phyloP scores from a whole-genome alignment of 2,113 vertebrate species.

The Theristicus caerulescens region DNA sequence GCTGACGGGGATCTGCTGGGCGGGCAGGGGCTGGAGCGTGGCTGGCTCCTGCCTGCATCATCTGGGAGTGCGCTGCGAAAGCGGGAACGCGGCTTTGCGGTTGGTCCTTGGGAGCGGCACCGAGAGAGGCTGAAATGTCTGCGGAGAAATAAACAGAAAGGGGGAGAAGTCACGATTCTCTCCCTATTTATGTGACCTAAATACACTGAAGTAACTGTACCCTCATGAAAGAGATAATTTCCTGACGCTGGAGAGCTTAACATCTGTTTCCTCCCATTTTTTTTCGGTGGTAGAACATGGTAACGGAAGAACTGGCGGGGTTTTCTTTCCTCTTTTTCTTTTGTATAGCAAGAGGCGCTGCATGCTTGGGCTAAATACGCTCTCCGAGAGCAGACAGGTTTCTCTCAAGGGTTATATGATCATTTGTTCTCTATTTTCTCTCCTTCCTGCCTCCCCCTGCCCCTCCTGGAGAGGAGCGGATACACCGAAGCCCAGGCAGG shows the following conservation, averaged over 20 bases:
- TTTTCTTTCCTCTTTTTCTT: constrained; percentile 70
- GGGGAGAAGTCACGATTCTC: background rate
- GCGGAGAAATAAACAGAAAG: background rate
- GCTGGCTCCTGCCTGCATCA: background rate
- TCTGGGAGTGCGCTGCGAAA: no score
- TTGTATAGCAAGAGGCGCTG: constrained; percentile 30
- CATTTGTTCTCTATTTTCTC: constrained; percentile 70
- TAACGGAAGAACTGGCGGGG: constrained; percentile 52
- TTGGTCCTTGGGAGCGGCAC: fast-evolving
- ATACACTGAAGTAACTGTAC: constrained; percentile 40
- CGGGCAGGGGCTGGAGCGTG: background rate
- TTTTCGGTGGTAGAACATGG: constrained; percentile 15
- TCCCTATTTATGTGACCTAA: constrained; percentile 49
- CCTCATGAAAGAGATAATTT: constrained; percentile 64
- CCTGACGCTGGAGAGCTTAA: constrained; percentile 48
- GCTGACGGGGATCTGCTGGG: background rate
- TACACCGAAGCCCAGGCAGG: constrained; percentile 57
- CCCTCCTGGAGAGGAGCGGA: constrained; percentile 62
- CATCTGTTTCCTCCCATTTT: constrained; percentile 75
- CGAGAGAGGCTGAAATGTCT: background rate
- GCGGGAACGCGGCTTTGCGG: fast-evolving
- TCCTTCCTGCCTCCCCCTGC: constrained; percentile 52
- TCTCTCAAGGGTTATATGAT: constrained; percentile 57
- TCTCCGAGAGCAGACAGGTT: constrained; percentile 45
- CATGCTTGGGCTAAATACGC: constrained; percentile 28